Evolutionary conservation across 2,888 invertebrate species (phyloP), one percentile per base, ranked within the genome.

Genomic region (Carpatolechia fugitivella): DNA sequence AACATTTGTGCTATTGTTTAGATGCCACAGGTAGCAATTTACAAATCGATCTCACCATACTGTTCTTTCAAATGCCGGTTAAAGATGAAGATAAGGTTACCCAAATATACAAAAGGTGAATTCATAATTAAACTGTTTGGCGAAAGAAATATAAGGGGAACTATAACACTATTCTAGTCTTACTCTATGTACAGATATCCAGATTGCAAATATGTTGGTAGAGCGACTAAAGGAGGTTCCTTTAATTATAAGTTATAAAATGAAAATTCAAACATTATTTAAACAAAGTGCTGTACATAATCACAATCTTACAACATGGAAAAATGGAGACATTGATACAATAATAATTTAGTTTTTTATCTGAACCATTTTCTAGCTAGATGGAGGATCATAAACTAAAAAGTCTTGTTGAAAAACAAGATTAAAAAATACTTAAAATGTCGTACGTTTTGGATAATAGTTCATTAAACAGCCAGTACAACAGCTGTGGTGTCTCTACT

Each of bases 91-190:
- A 62, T 59, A 68, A 68, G 66, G 62, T 64, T 61, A 66, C 61
- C 60, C 59, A 66, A 64, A 69, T 67, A 29, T 69, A 69, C 64
- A 69, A 63, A 14, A 67, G 64, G 62, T 59, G 58, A 61, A 59
- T 24, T 24, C 24, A 4, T 4, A 24, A 24, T 24, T 24, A 24
- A 24, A 24, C 6, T 24, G 3, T 24, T 4, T 24, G 24, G 24
- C 24, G 24, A 24, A 24, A 44, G 56, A 60, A 62, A 57, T 59
- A 59, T 44, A 33, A 24, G 30, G 53, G 48, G 18, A 53, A 35
- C 48, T 31, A 55, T 13, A 54, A 41, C 55, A 60, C 55, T 53
- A 40, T 35, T 57, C 58, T 46, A 59, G 56, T 52, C 54, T 56
- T 55, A 38, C 8, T 18, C 31, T 51, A 52, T 49, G 51, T 51